Evolutionary conservation across 2,888 invertebrate genomes (phyloP), one percentile per base, ranked within the genome.

Genomic region (Melinaea menophilus): DNA sequence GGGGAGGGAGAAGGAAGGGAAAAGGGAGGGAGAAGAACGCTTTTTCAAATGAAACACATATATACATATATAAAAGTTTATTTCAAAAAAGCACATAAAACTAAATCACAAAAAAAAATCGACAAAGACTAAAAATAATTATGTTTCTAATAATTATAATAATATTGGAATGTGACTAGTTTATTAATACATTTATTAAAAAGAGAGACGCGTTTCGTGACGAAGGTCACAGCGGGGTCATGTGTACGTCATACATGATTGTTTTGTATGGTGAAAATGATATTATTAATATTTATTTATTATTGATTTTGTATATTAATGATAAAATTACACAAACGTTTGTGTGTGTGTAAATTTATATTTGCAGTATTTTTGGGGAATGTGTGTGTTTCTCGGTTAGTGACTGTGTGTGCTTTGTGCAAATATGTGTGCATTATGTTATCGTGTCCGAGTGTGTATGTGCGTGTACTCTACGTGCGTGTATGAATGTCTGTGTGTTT

Each of bases 91-190:
- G 31, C 31, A 31, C 3, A 51, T 51, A 51, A 51, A 9, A 31
- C 31, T 31, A 51, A 51, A 51, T 51, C 51, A 51, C 31, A 51
- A 31, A 7, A 51, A 51, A n/a, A 51, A 51, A 51, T 31, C 31
- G 9, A 51, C 13, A 51, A 51, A 48, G n/a, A 58, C 13, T 13
- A 48, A 48, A 58, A 56, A 48, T 13, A 13, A 47, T 9, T 35
- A 48, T 46, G 13, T 48, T 48, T 47, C 7, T 34, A 35, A 46
- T 47, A 47, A 3, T 58, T 13, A 13, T 35, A 35, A 47, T 48
- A 58, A 58, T 58, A 56, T 33, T 58, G 58, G 58, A 58, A 58
- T 58, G 58, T 48, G 58, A 58, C 58, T 58, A 58, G 58, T 48
- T n/a, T 12, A 58, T 22, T 31, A 31, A 22, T 13, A 5, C 34